phyloP scores from a whole-genome alignment of 2,113 vertebrate genomes.

The Pholis gunnellus region DNA sequence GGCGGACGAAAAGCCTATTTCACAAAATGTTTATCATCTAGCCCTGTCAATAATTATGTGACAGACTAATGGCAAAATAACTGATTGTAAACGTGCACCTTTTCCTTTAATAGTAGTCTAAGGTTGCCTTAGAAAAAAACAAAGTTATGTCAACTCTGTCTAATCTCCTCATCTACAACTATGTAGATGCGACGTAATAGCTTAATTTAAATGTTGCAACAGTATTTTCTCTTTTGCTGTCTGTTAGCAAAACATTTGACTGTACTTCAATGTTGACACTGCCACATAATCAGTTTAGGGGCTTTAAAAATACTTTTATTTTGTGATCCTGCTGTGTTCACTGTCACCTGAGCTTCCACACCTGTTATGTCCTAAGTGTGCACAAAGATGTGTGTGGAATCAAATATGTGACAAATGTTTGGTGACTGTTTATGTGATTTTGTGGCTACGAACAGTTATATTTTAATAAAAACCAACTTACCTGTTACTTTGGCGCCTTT shows the following conservation, averaged over 20 bases:
- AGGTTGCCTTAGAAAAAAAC: slow-evolving; percentile 45
- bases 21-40: slow-evolving; percentile 24
- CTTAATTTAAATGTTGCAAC: slow-evolving; percentile 36
- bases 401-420: slow-evolving; percentile 39
- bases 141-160: slow-evolving; percentile 31
- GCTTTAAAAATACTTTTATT: slow-evolving; percentile 38
- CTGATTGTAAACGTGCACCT: slow-evolving; percentile 34
- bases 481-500: neutral
- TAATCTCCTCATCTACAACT: neutral
- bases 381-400: slow-evolving; percentile 13
- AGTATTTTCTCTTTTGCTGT: slow-evolving; percentile 2
- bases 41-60: slow-evolving; percentile 1
- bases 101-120: slow-evolving; percentile 20
- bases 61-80: neutral
- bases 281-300: slow-evolving; percentile 34
- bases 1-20: neutral
- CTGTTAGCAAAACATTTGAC: slow-evolving; percentile 3
- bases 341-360: slow-evolving; percentile 41
- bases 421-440: slow-evolving; percentile 41
- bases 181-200: neutral
- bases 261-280: slow-evolving; percentile 54
- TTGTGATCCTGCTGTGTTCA: slow-evolving; percentile 31
- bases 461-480: slow-evolving; percentile 72
- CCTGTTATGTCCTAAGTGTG: slow-evolving; percentile 25
- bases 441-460: slow-evolving; percentile 64